phyloP scores from a whole-genome alignment of 2,113 vertebrate species.

The human region DNA sequence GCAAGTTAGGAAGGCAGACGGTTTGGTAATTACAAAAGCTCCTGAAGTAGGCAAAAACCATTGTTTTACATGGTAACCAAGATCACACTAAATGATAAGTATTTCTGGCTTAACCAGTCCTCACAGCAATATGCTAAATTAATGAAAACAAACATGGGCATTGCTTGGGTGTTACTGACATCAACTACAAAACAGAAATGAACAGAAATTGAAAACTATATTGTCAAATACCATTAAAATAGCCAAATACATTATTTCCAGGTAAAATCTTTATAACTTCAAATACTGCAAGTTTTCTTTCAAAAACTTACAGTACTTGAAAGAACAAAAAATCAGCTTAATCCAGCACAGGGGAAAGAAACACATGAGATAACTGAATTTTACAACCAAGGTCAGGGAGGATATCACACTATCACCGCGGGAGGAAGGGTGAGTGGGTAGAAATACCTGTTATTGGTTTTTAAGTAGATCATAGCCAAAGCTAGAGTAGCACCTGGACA shows the following conservation, averaged over 20 bases:
- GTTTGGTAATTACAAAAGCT: background rate
- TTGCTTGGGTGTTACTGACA: background rate
- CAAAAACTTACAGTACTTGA: background rate
- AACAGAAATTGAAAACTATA: background rate
- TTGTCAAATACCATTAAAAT: background rate
- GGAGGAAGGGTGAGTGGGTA: rapidly evolving
- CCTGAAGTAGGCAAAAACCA: background rate
- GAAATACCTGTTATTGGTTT: conserved; percentile 96
- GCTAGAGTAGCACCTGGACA: conserved; percentile 97
- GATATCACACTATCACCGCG: background rate
- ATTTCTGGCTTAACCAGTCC: background rate
- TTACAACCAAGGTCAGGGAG: background rate
- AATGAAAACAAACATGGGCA: background rate
- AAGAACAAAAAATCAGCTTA: background rate
- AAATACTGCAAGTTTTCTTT: too few relatives aligned
- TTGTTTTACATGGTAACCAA: conserved; percentile 7
- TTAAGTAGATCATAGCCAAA: conserved; percentile 98
- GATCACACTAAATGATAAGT: background rate
- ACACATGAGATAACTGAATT: background rate
- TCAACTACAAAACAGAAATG: conserved; percentile 1
- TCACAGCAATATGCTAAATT: background rate
- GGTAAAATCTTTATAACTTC: background rate
- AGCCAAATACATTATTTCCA: background rate
- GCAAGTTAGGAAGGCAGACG: background rate
- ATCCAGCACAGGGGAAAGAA: background rate